These are phyloP conservation scores for Isaurus tuberculatus DNA, from an alignment of 92 coral and sea anemone genomes.

Conservation along the genomic window DNA sequence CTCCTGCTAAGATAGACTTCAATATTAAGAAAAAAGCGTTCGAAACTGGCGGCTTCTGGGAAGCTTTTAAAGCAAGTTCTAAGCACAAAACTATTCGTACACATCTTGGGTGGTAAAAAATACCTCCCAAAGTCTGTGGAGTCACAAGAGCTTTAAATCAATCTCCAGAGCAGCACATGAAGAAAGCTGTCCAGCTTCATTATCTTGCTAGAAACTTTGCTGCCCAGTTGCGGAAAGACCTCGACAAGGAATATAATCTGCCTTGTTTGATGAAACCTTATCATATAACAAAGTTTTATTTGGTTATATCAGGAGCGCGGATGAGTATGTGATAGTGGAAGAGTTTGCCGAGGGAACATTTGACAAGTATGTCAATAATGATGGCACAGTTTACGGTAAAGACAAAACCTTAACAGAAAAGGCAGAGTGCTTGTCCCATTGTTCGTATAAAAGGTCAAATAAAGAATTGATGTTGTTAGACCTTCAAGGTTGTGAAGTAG, in stretches of 20 bases:
- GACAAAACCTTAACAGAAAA: slow-evolving; percentile 26
- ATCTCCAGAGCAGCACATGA: slow-evolving; percentile 51
- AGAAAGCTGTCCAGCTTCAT: slow-evolving; percentile 57
- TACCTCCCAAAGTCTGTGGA: slow-evolving; percentile 48
- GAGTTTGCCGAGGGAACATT: slow-evolving; percentile 38
- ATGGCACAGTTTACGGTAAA: slow-evolving; percentile 42
- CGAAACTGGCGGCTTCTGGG: slow-evolving; percentile 54
- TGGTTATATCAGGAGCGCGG: slow-evolving; percentile 34
- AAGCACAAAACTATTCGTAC: slow-evolving; percentile 21
- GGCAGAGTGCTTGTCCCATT: slow-evolving; percentile 64
- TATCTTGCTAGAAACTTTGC: slow-evolving; percentile 48
- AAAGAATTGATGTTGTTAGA: slow-evolving; percentile 62
- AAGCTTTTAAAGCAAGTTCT: slow-evolving; percentile 57
- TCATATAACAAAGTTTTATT: slow-evolving; percentile 43
- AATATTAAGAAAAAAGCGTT: slow-evolving; percentile 40
- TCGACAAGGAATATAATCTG: slow-evolving; percentile 11
- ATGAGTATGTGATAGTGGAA: slow-evolving; percentile 51
- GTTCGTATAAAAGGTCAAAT: slow-evolving; percentile 48
- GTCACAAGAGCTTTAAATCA: slow-evolving; percentile 11
- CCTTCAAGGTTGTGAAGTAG: slow-evolving; percentile 51
- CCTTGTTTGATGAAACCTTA: slow-evolving; percentile 35
- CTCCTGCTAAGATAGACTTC: slow-evolving; percentile 42
- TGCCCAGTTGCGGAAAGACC: slow-evolving; percentile 12
- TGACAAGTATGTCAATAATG: slow-evolving; percentile 50
- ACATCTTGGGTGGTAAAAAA: slow-evolving; percentile 55